phyloP scores from a whole-genome alignment of 2,797 vertebrate genomes.

The Sebastes kiyomatsui region DNA sequence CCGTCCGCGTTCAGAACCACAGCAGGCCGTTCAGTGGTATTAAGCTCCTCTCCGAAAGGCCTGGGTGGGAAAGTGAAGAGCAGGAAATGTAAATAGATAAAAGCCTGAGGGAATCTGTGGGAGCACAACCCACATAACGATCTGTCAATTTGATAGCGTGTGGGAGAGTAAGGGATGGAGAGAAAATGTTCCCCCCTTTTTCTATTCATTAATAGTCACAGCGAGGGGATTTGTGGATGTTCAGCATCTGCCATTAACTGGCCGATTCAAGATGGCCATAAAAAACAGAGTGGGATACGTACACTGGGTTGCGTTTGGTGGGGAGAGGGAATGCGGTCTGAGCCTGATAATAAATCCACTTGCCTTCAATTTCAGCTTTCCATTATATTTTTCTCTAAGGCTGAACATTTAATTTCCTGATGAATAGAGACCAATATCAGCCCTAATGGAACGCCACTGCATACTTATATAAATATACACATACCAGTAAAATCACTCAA shows the following conservation, averaged over 20 bases:
- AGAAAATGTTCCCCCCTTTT: slow-evolving; percentile 35
- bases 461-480: not conserved
- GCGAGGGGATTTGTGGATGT: slow-evolving; percentile 49
- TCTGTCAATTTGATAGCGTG: slow-evolving; percentile 74
- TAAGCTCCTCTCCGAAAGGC: slow-evolving; percentile 43
- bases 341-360: slow-evolving; percentile 41
- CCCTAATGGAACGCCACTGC: not conserved
- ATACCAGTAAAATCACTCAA: not conserved
- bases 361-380: slow-evolving; percentile 23
- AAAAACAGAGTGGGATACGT: slow-evolving; percentile 20
- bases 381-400: slow-evolving; percentile 45
- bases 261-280: slow-evolving; percentile 37
- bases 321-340: not conserved
- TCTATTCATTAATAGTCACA: slow-evolving; percentile 57
- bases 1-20: slow-evolving; percentile 31
- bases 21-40: slow-evolving; percentile 36
- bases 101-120: slow-evolving; percentile 67
- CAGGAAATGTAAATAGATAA: slow-evolving; percentile 76
- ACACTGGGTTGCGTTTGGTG: not conserved
- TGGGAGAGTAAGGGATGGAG: slow-evolving; percentile 51
- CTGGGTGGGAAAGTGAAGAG: slow-evolving; percentile 46
- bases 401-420: slow-evolving; percentile 50
- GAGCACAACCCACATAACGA: slow-evolving; percentile 68
- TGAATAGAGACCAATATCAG: slow-evolving; percentile 30
- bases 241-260: slow-evolving; percentile 44